Evolutionary conservation across 2,113 vertebrate species (phyloP), one percentile per base, ranked within the genome.

Genomic region (Dascyllus trimaculatus): DNA sequence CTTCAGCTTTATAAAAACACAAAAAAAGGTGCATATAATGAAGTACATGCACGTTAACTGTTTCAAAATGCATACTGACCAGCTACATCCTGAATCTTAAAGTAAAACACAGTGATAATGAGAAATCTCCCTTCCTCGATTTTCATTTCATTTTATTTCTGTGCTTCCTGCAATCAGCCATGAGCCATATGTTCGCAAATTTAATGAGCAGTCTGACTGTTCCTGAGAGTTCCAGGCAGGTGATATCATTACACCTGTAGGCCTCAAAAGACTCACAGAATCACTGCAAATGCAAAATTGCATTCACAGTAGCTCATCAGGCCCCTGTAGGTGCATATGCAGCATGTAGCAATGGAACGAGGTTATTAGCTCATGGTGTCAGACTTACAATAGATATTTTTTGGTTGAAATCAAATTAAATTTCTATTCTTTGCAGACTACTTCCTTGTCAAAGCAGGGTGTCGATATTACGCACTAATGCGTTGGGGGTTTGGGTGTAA

Each of bases 121-220:
- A 59, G 17, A 64, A 65, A 54, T 65, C 9, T 7, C 5, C 19
- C 21, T 64, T 52, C 25, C 15, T 15, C 4, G 5, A 32, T 38
- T 62, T 29, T 60, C 26, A 48, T 69, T 56, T 53, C 2, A 6
- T 1, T 21, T 54, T 63, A 2, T 35, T 14, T 60, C 59, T 35
- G 32, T 9, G 26, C 38, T 54, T 11, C 25, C 8, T 46, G 18
- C 61, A 63, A 75, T 69, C 57, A 81, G 66, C 32, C 7, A 25
- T 4, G 21, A 79, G 59, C 40, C 67, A 64, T 51, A 73, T 75
- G 60, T 63, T 83, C n/a, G 45, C 25, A 70, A 15, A 29, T 57
- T 60, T 72, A 83, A 81, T 65, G 70, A 78, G 76, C 11, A 38
- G 61, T 49, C 61, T 64, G 52, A 57, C 43, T 75, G 29, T 53